Conservation (phyloP, 2,797 vertebrate genomes). For the Cheirogaleus major region DNA sequence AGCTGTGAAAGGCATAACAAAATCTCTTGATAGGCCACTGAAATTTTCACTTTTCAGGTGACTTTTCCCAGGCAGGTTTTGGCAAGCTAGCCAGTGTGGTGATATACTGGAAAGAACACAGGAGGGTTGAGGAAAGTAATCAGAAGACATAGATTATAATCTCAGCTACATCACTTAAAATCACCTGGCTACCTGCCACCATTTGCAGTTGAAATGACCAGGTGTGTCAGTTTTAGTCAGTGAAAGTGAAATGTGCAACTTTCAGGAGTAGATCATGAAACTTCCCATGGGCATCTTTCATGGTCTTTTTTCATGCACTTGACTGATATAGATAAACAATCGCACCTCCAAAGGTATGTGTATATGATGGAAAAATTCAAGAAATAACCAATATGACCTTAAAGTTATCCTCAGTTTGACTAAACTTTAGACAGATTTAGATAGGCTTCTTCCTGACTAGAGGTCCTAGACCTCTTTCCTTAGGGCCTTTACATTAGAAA, state of each 20-base stretch:
- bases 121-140: background rate
- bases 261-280: background rate
- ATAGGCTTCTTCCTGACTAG: background rate
- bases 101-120: background rate
- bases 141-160: background rate
- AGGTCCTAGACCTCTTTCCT: background rate
- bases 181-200: background rate
- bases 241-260: background rate
- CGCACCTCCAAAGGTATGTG: background rate
- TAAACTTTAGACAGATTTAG: background rate
- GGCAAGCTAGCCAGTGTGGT: background rate
- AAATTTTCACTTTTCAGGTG: background rate
- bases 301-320: background rate
- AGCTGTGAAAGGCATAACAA: background rate
- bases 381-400: background rate
- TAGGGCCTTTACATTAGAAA: background rate
- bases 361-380: background rate
- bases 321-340: background rate
- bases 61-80: background rate
- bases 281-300: background rate
- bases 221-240: background rate
- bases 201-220: background rate
- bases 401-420: background rate
- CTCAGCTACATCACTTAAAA: background rate
- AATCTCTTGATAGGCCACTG: background rate